Evolutionary conservation across 2,797 vertebrate species (phyloP), one percentile per base, ranked within the genome.

Genomic region (Harpagifer antarcticus): DNA sequence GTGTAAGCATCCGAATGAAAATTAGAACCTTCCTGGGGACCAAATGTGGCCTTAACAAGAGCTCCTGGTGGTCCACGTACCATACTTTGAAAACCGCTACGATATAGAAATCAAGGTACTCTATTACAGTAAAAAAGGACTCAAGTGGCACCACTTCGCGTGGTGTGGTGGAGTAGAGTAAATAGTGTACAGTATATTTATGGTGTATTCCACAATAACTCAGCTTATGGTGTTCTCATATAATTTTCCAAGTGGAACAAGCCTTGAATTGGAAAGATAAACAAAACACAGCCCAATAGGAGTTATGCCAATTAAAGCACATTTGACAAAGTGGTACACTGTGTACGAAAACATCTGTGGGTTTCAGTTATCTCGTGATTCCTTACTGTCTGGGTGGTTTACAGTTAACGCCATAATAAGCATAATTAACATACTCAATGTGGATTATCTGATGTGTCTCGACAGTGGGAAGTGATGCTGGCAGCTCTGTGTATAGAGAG

Each of bases 401-500:
- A 66, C 64, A 79, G 79, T 66, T 73, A 81, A 82, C 63, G 52
- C 56, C 62, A 73, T 64, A 83, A 86, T 82, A 83, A 77, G 7
- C 81, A 65, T 92, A 91, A 92, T 92, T 87, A 91, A 54, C 84
- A 71, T 72, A 33, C 66, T 78, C 62, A 53, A 45, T 61, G 58
- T 74, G 57, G 53, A 74, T 48, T 53, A 84, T 79, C 82, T 86
- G 79, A 84, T 82, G 82, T 49, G 79, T 88, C 82, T 43, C 61
- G 66, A 81, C 68, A 72, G 71, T 57, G 60, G 52, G 37, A 83
- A 83, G 74, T 62, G 43, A 74, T 65, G 60, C 63, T 79, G 68
- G 60, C 82, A n/a, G 71, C 57, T 72, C 54, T 60, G 23, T 27
- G 23, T n/a, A n/a, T n/a, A n/a, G n/a, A 20, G 20, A 20, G 20